These are phyloP conservation scores for Protophormia terraenovae DNA, from an alignment of 2,888 invertebrate genomes.

Conservation along the genomic window DNA sequence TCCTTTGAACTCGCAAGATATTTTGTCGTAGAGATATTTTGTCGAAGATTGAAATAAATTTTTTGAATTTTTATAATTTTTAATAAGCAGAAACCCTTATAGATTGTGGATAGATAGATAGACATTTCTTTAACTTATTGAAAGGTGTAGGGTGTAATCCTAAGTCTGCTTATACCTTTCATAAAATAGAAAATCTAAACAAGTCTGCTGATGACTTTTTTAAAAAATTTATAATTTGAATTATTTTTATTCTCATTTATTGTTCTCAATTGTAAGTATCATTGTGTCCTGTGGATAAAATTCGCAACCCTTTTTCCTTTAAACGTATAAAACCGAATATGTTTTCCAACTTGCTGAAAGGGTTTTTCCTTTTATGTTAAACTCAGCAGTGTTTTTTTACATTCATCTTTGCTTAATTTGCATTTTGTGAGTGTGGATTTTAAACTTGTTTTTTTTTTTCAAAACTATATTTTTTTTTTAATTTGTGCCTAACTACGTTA, in stretches of 20 bases:
- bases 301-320: slow-evolving; percentile 77
- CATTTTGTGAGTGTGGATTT: slow-evolving; percentile 73
- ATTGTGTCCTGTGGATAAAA: slow-evolving; percentile 49
- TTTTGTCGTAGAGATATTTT: no score
- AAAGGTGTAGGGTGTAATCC: slow-evolving; percentile 11
- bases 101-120: no score
- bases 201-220: slow-evolving; percentile 59
- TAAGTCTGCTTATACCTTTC: background rate
- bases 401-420: slow-evolving; percentile 78
- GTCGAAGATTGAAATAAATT: no score
- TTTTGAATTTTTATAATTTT: no score
- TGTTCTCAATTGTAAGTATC: slow-evolving; percentile 43
- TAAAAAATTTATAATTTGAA: slow-evolving; percentile 58
- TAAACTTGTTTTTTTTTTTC: slow-evolving; percentile 38
- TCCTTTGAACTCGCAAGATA: no score
- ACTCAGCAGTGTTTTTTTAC: slow-evolving; percentile 67
- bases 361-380: slow-evolving; percentile 70
- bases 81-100: no score
- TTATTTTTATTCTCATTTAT: slow-evolving; percentile 29
- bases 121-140: no score
- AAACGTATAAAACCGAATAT: slow-evolving; percentile 2
- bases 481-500: background rate
- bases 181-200: slow-evolving; percentile 7
- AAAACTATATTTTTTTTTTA: slow-evolving; percentile 40
- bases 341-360: slow-evolving; percentile 69